Evolutionary conservation across 2,797 vertebrate species (phyloP).

Genomic region (Toxotes lorentzi): DNA sequence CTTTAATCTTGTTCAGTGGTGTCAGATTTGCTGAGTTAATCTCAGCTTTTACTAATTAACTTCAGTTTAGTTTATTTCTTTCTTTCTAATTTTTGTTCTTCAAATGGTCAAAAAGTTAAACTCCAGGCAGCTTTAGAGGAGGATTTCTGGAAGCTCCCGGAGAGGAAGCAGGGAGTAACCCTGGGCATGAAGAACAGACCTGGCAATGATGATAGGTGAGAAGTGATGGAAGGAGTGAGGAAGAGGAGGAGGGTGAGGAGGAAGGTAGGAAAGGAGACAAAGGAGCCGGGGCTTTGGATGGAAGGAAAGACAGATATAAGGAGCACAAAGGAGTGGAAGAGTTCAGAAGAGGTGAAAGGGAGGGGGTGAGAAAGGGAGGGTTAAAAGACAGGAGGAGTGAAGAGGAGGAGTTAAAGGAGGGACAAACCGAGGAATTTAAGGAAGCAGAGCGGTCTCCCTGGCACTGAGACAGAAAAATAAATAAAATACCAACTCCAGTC

Average conservation of each 20-base stretch:
- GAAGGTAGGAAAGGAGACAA: background rate
- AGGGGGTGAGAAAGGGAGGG: background rate
- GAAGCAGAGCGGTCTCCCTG: slow-evolving; percentile 49
- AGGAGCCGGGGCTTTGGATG: background rate
- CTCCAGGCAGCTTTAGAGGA: slow-evolving; percentile 3
- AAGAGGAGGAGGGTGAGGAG: background rate
- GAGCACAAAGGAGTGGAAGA: background rate
- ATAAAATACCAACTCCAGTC: slow-evolving; percentile 46
- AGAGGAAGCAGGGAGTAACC: background rate
- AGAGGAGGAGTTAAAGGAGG: slow-evolving; percentile 23
- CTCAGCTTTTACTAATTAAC: background rate
- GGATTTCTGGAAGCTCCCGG: background rate
- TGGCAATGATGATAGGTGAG: background rate
- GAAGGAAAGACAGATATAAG: background rate
- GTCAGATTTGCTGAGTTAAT: no score
- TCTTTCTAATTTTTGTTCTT: slow-evolving; percentile 3
- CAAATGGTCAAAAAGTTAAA: slow-evolving; percentile 8
- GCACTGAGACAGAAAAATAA: slow-evolving; percentile 51
- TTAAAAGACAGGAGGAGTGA: slow-evolving; percentile 2
- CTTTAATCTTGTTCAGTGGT: no score
- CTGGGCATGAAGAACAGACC: slow-evolving; percentile 1
- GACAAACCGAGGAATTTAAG: slow-evolving; percentile 47
- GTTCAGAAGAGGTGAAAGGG: slow-evolving; percentile 2
- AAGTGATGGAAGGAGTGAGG: background rate
- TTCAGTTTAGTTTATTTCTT: background rate